These are phyloP conservation scores for Australoheros scitulus DNA, from an alignment of 2,113 vertebrate genomes.

Conservation along the genomic window DNA sequence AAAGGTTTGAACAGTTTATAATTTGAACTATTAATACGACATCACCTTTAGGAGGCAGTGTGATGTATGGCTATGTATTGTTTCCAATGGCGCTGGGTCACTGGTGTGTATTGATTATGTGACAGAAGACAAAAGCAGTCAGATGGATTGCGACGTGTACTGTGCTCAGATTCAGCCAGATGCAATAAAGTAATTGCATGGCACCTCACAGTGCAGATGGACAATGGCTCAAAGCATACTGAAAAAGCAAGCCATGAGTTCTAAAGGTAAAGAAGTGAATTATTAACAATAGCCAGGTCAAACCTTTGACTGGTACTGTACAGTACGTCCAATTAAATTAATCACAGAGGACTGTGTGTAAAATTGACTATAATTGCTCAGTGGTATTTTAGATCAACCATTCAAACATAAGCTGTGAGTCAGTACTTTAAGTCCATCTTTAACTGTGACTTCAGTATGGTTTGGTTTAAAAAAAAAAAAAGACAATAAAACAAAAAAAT, in stretches of 20 bases:
- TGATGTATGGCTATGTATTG: conserved; percentile 4
- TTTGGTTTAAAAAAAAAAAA: no score
- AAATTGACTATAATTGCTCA: neutral
- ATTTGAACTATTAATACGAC: neutral
- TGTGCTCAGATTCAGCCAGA: neutral
- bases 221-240: neutral
- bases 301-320: no score
- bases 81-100: neutral
- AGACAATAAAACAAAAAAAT: no score
- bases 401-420: no score
- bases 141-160: neutral
- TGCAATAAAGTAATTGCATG: neutral
- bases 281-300: neutral
- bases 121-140: conserved; percentile 7
- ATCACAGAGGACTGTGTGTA: neutral
- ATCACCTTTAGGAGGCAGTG: neutral
- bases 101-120: conserved; percentile 9
- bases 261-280: neutral
- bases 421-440: no score
- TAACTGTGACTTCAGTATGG: no score
- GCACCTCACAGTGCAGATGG: neutral
- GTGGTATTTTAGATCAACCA: neutral
- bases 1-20: neutral
- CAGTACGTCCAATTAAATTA: neutral
- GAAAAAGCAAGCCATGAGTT: neutral